Conservation (phyloP, 2,888 invertebrate species). For the Polydrusus tereticollis region DNA sequence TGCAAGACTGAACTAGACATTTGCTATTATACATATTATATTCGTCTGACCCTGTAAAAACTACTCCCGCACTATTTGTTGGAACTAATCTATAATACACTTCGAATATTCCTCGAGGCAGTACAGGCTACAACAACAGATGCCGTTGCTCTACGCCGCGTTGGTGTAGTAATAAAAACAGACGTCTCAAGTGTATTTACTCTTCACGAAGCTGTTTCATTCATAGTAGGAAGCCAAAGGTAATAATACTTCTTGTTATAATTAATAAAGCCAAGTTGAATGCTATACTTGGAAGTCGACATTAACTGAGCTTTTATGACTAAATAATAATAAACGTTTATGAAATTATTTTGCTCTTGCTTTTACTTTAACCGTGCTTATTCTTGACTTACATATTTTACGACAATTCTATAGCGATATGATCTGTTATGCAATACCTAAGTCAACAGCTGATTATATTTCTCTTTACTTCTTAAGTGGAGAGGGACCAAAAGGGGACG, state of each 20-base stretch:
- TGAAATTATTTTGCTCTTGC: slow-evolving; percentile 15
- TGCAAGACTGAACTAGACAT: too few relatives aligned
- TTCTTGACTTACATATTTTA: too few relatives aligned
- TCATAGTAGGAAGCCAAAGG: slow-evolving; percentile 22
- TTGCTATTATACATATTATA: too few relatives aligned
- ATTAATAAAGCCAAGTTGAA: slow-evolving; percentile 23
- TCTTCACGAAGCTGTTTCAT: slow-evolving; percentile 17
- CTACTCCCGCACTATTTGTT: too few relatives aligned
- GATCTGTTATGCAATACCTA: too few relatives aligned
- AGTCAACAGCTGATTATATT: too few relatives aligned
- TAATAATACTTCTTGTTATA: slow-evolving; percentile 30
- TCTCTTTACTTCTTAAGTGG: too few relatives aligned
- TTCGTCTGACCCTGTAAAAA: too few relatives aligned
- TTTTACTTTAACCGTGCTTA: slow-evolving; percentile 8
- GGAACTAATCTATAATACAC: too few relatives aligned
- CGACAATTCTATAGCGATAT: too few relatives aligned
- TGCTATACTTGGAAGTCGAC: slow-evolving; percentile 23
- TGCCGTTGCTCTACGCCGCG: not conserved
- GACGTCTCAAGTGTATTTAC: slow-evolving; percentile 4
- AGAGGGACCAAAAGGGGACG: too few relatives aligned
- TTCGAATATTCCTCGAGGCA: not conserved
- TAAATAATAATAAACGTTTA: slow-evolving; percentile 24
- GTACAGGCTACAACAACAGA: slow-evolving; percentile 11
- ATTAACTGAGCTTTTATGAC: slow-evolving; percentile 29
- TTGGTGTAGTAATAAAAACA: slow-evolving; percentile 21